Evolutionary conservation across 2,797 vertebrate genomes (phyloP).

Genomic region (Ptychobarbus kaznakovi): DNA sequence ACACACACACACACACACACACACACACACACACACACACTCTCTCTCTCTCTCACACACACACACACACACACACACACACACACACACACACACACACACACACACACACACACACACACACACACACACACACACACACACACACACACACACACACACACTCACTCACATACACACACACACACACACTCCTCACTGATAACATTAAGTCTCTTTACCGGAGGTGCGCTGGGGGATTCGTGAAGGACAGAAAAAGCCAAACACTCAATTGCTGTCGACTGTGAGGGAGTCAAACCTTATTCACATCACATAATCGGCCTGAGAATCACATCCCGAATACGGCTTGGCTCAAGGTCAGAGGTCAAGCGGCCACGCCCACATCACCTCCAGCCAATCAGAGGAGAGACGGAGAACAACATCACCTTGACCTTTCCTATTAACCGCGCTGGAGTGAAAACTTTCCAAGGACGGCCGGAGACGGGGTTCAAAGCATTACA

Average conservation of each 20-base stretch:
- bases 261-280: background rate
- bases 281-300: conserved; percentile 6
- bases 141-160: background rate
- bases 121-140: no score
- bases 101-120: no score
- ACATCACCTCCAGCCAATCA: background rate
- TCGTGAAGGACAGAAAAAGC: conserved; percentile 3
- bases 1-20: no score
- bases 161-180: no score
- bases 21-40: no score
- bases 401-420: background rate
- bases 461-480: conserved; percentile 70
- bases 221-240: background rate
- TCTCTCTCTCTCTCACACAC: no score
- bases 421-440: conserved; percentile 16
- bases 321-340: conserved; percentile 2
- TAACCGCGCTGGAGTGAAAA: background rate
- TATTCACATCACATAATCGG: background rate
- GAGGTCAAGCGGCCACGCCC: background rate
- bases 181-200: background rate
- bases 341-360: background rate
- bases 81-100: no score
- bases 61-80: no score
- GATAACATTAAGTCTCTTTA: background rate
- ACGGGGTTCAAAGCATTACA: conserved; percentile 46